These are phyloP conservation scores for Apocheima hispidaria DNA, from an alignment of 2,888 invertebrate species.

Conservation along the genomic window DNA sequence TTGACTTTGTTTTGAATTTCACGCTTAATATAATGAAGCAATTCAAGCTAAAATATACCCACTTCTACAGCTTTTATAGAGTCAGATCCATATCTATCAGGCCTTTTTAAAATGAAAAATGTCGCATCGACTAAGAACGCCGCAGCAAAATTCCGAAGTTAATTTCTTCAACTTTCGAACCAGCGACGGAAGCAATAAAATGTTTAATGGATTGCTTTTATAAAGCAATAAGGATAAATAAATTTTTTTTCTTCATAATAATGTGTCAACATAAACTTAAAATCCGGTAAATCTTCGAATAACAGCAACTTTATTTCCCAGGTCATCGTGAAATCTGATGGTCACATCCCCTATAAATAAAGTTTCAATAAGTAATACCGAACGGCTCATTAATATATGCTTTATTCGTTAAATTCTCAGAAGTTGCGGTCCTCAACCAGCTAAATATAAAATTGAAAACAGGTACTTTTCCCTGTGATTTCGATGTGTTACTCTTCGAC, in stretches of 20 bases:
- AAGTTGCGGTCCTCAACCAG: neutral
- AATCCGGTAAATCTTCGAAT: constrained; percentile 27
- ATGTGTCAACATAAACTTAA: constrained; percentile 31
- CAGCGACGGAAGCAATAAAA: constrained; percentile 31
- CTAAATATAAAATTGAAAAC: neutral
- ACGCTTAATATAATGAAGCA: no score
- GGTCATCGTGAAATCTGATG: neutral
- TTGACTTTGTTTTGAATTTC: constrained; percentile 17
- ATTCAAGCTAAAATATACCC: constrained; percentile 16
- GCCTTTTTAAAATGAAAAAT: neutral
- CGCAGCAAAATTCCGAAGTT: constrained; percentile 28
- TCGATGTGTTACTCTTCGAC: no score
- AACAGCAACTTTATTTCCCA: constrained; percentile 9
- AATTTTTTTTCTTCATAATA: constrained; percentile 32
- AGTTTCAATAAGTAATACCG: neutral
- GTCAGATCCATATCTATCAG: constrained; percentile 1
- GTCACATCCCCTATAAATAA: constrained; percentile 2
- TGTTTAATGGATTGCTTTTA: constrained; percentile 31
- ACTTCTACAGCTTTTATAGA: constrained; percentile 14
- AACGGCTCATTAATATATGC: constrained; percentile 4
- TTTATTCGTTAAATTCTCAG: constrained; percentile 5
- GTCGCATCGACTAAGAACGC: constrained; percentile 4
- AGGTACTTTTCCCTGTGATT: neutral
- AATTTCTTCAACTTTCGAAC: constrained; percentile 30
- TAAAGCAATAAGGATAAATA: constrained; percentile 39